Conservation (phyloP, 2,888 invertebrate species). For the Cancer borealis region DNA sequence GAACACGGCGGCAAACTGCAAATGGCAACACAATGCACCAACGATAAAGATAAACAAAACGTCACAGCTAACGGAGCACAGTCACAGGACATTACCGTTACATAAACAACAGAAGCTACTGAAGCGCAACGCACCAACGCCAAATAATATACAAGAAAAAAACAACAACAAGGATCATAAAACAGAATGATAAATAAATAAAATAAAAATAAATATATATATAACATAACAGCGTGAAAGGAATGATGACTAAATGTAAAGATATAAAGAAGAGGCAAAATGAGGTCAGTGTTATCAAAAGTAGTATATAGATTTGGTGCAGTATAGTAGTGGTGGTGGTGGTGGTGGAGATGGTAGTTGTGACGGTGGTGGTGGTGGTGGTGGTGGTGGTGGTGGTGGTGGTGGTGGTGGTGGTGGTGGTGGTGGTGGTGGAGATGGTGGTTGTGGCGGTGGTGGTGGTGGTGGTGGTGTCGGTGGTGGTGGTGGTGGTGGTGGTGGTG, state of each 20-base stretch:
- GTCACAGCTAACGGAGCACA: neutral
- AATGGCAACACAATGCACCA: constrained; percentile 1
- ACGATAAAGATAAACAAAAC: constrained; percentile 21
- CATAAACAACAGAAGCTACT: neutral
- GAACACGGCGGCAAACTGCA: constrained; percentile 15
- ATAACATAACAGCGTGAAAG: neutral
- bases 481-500: neutral
- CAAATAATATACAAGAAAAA: neutral
- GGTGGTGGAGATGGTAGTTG: neutral
- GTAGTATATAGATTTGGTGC: neutral
- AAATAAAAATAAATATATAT: neutral
- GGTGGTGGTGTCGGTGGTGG: neutral
- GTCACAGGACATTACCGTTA: neutral
- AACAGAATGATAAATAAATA: neutral
- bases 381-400: neutral
- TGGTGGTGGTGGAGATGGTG: too few species aligned
- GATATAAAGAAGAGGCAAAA: neutral
- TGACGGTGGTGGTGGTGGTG: constrained; percentile 11
- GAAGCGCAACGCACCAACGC: neutral
- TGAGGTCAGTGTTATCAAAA: neutral
- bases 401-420: constrained; percentile 11
- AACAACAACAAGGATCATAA: neutral
- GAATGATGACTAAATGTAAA: neutral
- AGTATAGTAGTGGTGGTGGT: neutral
- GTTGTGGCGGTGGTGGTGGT: constrained; percentile 1